Conservation (phyloP, 1,140 invertebrate species). For the Pararge aegeria region DNA sequence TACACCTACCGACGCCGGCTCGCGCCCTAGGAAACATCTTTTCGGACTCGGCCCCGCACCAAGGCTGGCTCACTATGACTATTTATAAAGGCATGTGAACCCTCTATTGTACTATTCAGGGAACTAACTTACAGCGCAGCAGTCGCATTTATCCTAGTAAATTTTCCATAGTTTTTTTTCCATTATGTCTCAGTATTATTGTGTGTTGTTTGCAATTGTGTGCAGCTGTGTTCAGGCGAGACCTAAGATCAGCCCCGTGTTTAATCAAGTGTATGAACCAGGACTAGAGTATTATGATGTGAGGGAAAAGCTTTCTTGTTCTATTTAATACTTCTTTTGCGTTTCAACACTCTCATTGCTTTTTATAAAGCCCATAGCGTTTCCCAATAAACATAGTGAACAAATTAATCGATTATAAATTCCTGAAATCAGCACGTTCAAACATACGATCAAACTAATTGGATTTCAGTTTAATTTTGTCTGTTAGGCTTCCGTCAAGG, state of each 20-base stretch:
- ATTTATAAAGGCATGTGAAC: conserved; percentile 68
- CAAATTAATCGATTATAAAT: no score
- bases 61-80: conserved; percentile 65
- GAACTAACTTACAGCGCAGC: conserved; percentile 34
- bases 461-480: no score
- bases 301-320: conserved; percentile 26
- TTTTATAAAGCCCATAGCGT: no score
- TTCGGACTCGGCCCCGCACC: conserved; percentile 49
- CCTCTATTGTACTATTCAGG: conserved; percentile 61
- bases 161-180: conserved; percentile 22
- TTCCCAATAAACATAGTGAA: no score
- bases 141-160: conserved; percentile 31
- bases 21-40: conserved; percentile 57
- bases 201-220: conserved; percentile 44
- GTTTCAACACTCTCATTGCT: no score
- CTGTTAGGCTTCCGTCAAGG: no score
- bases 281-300: conserved; percentile 59
- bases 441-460: no score
- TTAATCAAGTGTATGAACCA: conserved; percentile 31
- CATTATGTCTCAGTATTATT: conserved; percentile 47
- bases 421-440: no score
- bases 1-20: conserved; percentile 20
- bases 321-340: background rate
- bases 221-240: conserved; percentile 40
- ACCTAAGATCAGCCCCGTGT: conserved; percentile 41